Evolutionary conservation across 2,113 vertebrate species (phyloP).

Genomic region (Ahaetulla prasina): DNA sequence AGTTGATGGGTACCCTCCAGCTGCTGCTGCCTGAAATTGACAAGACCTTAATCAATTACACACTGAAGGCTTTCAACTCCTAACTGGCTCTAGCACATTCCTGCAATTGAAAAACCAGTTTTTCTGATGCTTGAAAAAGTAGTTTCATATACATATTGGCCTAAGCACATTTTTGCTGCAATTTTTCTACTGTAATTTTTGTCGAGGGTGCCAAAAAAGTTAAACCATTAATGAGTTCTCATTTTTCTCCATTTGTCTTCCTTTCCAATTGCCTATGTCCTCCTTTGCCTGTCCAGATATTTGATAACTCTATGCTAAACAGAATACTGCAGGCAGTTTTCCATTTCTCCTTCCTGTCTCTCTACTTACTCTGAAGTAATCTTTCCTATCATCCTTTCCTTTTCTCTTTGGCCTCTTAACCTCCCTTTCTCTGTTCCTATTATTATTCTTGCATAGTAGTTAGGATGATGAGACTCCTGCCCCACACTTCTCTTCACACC

Average conservation of each 20-base stretch:
- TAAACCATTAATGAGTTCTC: neutral
- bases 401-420: neutral
- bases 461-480: neutral
- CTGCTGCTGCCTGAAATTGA: neutral
- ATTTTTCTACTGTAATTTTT: neutral
- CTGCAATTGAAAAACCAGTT: neutral
- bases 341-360: neutral
- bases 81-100: neutral
- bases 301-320: neutral
- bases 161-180: neutral
- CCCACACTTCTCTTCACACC: neutral
- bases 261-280: neutral
- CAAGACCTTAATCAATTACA: neutral
- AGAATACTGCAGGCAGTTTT: neutral
- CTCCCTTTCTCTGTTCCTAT: neutral
- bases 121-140: neutral
- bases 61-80: neutral
- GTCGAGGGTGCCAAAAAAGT: neutral
- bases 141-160: neutral
- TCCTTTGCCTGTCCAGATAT: neutral
- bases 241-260: neutral
- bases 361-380: neutral
- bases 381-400: neutral
- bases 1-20: neutral
- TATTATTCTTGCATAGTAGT: neutral